Percentiles rank a stretch among this genome's conserved stretches.
phyloP scores from a whole-genome alignment of 1,140 invertebrate species.

The Hyposmocoma kahamanoa region DNA sequence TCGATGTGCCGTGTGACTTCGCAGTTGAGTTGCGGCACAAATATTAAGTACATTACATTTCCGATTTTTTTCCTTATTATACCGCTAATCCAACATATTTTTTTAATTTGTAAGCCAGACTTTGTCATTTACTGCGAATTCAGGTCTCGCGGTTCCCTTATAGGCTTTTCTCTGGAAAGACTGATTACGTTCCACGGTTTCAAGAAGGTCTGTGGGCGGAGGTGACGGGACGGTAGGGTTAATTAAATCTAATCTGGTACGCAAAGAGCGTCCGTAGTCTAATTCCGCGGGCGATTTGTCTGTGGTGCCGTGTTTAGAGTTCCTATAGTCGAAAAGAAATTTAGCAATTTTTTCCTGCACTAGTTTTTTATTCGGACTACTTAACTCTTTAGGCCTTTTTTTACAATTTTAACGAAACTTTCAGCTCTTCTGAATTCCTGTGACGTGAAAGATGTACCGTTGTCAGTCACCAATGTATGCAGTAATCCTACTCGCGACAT shows the following conservation, averaged over 20 bases:
- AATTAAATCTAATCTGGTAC: conserved; percentile 16
- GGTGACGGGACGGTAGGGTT: conserved; percentile 8
- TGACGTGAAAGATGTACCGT: conserved; percentile 29
- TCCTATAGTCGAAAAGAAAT: conserved; percentile 22
- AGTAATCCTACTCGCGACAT: conserved; percentile 27
- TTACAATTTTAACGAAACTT: not conserved
- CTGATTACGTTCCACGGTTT: conserved; percentile 16
- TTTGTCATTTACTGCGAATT: not conserved
- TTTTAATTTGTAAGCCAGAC: not conserved
- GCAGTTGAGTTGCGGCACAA: not conserved
- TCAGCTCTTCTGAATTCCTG: conserved; percentile 13
- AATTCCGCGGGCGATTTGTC: conserved; percentile 19
- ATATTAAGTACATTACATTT: not conserved
- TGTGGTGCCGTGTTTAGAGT: conserved; percentile 21
- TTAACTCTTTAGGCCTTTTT: conserved; percentile 2
- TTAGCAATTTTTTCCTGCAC: conserved; percentile 13
- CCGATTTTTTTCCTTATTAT: not conserved
- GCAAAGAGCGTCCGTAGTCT: conserved; percentile 14
- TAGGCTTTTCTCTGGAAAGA: not conserved
- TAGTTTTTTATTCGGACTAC: too few relatives aligned
- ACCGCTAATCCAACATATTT: not conserved
- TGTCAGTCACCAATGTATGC: conserved; percentile 27
- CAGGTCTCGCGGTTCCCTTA: not conserved
- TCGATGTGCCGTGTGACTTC: not conserved
- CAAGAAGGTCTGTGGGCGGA: conserved; percentile 13